phyloP scores from a whole-genome alignment of 2,888 invertebrate species.

The Perdita meconis region DNA sequence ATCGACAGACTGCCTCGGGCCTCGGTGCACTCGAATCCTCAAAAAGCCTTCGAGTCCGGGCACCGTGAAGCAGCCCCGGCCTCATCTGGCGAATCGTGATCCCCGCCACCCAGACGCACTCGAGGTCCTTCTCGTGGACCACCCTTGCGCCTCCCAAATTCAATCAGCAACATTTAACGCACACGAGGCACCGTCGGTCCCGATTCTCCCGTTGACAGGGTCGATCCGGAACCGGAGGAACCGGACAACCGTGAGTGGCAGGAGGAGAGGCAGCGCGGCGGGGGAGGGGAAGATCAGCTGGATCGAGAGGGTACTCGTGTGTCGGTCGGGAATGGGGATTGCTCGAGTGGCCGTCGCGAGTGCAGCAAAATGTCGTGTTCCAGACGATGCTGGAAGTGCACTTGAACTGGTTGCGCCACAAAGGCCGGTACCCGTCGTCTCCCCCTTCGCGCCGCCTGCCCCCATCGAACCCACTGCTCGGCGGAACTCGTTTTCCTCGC shows the following conservation, averaged over 20 bases:
- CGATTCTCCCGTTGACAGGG: slow-evolving; percentile 14
- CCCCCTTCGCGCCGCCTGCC: slow-evolving; percentile 26
- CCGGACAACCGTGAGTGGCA: not conserved
- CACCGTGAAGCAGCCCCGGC: no score
- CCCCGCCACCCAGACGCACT: not conserved
- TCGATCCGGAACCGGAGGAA: not conserved
- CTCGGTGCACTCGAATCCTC: no score
- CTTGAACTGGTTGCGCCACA: slow-evolving; percentile 60
- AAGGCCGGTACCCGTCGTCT: slow-evolving; percentile 32
- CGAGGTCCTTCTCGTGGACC: not conserved
- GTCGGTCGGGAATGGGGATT: slow-evolving; percentile 34
- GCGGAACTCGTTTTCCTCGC: slow-evolving; percentile 4
- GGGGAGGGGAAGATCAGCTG: slow-evolving; percentile 45
- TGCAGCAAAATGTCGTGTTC: slow-evolving; percentile 67
- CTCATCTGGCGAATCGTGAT: not conserved
- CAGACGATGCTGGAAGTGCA: slow-evolving; percentile 57
- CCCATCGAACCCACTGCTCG: no score
- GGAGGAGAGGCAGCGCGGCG: not conserved
- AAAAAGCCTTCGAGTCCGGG: no score
- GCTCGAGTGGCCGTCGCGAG: slow-evolving; percentile 60
- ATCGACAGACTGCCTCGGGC: no score
- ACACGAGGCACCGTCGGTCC: not conserved
- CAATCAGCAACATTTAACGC: slow-evolving; percentile 53
- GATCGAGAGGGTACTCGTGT: slow-evolving; percentile 63
- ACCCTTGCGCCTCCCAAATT: slow-evolving; percentile 1